Conservation (phyloP, 2,888 invertebrate genomes). For the Diploptera punctata region DNA sequence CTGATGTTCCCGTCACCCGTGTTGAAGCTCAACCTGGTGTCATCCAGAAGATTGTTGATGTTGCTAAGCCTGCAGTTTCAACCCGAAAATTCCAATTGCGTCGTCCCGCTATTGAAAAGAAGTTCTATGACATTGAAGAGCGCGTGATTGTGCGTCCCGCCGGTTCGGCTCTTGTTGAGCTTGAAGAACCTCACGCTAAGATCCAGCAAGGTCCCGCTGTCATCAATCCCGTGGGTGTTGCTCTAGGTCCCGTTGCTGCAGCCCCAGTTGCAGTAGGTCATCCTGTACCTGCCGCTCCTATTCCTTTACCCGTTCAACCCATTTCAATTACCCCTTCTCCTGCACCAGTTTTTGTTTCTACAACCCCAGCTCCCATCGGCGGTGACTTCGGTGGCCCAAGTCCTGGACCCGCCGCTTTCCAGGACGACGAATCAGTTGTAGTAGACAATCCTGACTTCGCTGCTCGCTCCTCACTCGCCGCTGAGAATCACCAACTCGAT, state of each 20-base stretch:
- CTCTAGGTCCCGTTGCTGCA: slow-evolving; percentile 40
- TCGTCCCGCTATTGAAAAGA: slow-evolving; percentile 67
- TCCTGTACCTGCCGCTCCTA: slow-evolving; percentile 35
- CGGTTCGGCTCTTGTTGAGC: slow-evolving; percentile 65
- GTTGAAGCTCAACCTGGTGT: slow-evolving; percentile 60
- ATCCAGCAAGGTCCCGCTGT: slow-evolving; percentile 59
- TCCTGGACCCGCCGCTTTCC: slow-evolving; percentile 42
- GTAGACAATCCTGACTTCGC: slow-evolving; percentile 53
- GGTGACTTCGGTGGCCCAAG: slow-evolving; percentile 31
- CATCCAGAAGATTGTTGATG: slow-evolving; percentile 63
- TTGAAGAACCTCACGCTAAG: slow-evolving; percentile 65
- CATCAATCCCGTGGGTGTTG: slow-evolving; percentile 50
- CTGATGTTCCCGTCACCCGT: slow-evolving; percentile 58
- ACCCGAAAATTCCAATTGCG: slow-evolving; percentile 63
- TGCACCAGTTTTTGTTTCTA: slow-evolving; percentile 40
- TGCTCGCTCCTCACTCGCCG: slow-evolving; percentile 47
- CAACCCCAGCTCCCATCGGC: slow-evolving; percentile 43
- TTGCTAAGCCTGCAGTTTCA: slow-evolving; percentile 63
- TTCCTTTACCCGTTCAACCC: slow-evolving; percentile 43
- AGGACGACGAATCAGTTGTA: slow-evolving; percentile 51
- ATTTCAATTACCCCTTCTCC: slow-evolving; percentile 43
- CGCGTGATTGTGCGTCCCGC: slow-evolving; percentile 65
- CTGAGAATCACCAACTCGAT: slow-evolving; percentile 25
- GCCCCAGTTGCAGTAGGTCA: slow-evolving; percentile 26
- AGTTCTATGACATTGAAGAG: slow-evolving; percentile 69